Evolutionary conservation across 2,113 vertebrate genomes (phyloP).

Genomic region (Corydoras sp.): DNA sequence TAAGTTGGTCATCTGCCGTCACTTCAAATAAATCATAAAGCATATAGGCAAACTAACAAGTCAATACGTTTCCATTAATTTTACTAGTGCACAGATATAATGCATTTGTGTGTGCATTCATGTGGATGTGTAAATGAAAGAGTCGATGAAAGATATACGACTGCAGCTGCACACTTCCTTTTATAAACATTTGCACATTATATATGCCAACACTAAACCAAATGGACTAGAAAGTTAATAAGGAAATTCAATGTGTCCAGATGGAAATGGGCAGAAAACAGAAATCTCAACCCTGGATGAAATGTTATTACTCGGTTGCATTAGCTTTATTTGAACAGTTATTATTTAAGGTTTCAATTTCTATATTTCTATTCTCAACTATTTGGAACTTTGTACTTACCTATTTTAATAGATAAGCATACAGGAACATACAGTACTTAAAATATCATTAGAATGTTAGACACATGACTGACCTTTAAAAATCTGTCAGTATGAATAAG

Average conservation of each 20-base stretch:
- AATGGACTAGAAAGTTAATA: not conserved
- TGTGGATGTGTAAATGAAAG: not conserved
- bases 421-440: too few relatives aligned
- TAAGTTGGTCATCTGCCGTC: too few relatives aligned
- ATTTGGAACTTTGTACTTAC: not conserved
- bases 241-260: not conserved
- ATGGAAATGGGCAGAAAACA: not conserved
- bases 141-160: not conserved
- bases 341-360: not conserved
- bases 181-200: conserved; percentile 26
- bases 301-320: not conserved
- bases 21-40: too few relatives aligned
- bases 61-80: too few relatives aligned
- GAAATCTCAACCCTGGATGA: not conserved
- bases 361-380: not conserved
- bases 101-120: not conserved
- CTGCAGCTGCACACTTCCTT: conserved; percentile 1
- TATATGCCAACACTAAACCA: conserved; percentile 18
- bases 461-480: too few relatives aligned
- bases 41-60: too few relatives aligned
- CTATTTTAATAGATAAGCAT: too few relatives aligned
- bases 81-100: too few relatives aligned
- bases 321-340: not conserved
- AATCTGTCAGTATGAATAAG: too few relatives aligned
- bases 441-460: too few relatives aligned